These are phyloP conservation scores for Aplysia californica DNA, from an alignment of 1,140 invertebrate genomes.

Conservation along the genomic window DNA sequence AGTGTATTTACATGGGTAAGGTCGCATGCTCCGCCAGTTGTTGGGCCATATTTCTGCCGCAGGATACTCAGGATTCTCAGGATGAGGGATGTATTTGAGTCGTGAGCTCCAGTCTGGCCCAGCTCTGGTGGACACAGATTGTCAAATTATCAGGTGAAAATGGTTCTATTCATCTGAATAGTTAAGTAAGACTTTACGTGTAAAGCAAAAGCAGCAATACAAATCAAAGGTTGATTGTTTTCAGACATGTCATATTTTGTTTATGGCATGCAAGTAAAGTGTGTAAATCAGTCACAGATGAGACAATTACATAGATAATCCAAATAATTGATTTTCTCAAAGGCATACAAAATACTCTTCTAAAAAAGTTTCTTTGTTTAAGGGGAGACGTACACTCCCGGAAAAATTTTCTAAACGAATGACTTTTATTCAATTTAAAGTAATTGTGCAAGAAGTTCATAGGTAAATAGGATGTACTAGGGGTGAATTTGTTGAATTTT, in stretches of 20 bases:
- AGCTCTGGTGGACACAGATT: conserved; percentile 33
- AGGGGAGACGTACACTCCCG: too few relatives aligned
- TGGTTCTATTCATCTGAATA: not conserved
- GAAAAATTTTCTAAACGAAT: too few relatives aligned
- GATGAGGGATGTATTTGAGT: conserved; percentile 51
- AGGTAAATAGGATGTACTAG: too few relatives aligned
- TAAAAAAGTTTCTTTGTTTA: too few relatives aligned
- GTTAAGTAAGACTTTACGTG: not conserved
- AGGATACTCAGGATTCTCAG: conserved; percentile 52
- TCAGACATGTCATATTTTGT: not conserved
- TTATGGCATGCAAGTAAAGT: not conserved
- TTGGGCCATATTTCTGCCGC: conserved; percentile 58
- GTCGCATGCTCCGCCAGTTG: conserved; percentile 58
- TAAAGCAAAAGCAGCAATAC: not conserved
- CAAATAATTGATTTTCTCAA: too few relatives aligned
- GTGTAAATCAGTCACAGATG: not conserved
- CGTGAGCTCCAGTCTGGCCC: conserved; percentile 61
- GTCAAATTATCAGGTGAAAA: not conserved
- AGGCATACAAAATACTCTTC: too few relatives aligned
- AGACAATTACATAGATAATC: not conserved
- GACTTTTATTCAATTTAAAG: too few relatives aligned
- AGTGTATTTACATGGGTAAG: conserved; percentile 56
- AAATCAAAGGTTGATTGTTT: not conserved
- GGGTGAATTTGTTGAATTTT: too few relatives aligned
- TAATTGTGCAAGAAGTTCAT: too few relatives aligned